Evolutionary conservation across 2,888 invertebrate species (phyloP), one percentile per base, ranked within the genome.

Genomic region (Stenichneumon culpator): DNA sequence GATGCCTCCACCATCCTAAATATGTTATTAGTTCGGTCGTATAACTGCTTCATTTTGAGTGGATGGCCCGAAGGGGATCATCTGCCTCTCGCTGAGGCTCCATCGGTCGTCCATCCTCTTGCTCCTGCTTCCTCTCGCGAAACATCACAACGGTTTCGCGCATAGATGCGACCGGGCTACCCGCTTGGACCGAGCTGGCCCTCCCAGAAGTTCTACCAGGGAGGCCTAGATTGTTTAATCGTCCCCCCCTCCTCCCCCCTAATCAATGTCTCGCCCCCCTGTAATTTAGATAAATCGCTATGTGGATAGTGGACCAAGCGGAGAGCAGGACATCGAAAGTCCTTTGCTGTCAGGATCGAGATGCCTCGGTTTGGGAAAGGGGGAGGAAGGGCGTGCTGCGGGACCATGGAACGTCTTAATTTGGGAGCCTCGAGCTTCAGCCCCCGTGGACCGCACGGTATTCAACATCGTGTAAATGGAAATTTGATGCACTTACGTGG

Each of bases 11-110:
- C 90, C 89, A 89, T 90, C 92, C 93, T 93, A 94, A 94, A 93
- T 94, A 93, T 94, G 93, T 94, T 94, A 94, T 94, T 94, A 94
- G 93, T 92, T 92, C 91, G 93, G 92, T 93, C 93, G 93, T 94
- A 93, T 94, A 94, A 94, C 93, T 92, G 93, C 93, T 94, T 94
- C 93, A 94, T 94, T 94, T 93, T 91, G 92, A 91, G 93, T 90
- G 92, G 91, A 92, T 92, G 91, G 91, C 94, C 93, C 87, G 90
- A 90, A 91, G 94, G 93, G 91, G 92, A 93, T 93, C 93, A 91
- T 93, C 93, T 92, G 91, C 92, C 90, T 88, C 50, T 74, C 60
- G 36, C 72, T 84, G 80, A 39, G 77, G 72, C 68, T 70, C 54
- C 68, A 52, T 68, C 52, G 69, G 77, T 69, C 63, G 54, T 57